phyloP scores from a whole-genome alignment of 2,113 vertebrate species.

The Oreochromis aureus region DNA sequence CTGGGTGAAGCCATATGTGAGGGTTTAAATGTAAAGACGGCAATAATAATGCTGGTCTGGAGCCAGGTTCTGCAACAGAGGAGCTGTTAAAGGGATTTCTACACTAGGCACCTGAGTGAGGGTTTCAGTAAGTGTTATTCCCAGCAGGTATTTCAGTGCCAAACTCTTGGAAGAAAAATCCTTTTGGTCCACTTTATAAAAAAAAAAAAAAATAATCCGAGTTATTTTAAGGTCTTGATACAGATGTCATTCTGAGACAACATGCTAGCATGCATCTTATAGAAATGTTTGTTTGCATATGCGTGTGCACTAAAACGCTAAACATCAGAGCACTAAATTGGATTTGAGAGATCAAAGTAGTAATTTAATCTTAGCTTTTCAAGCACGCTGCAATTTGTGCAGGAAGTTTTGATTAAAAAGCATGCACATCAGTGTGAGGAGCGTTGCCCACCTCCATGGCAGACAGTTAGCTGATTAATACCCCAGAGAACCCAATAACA shows the following conservation, averaged over 20 bases:
- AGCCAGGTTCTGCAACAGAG: neutral
- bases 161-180: neutral
- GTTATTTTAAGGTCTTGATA: neutral
- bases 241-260: neutral
- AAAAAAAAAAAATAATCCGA: neutral
- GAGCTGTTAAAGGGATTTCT: slow-evolving; percentile 15
- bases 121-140: neutral
- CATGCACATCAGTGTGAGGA: slow-evolving; percentile 8
- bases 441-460: slow-evolving; percentile 19
- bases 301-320: neutral
- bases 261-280: neutral
- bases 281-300: neutral
- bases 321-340: neutral
- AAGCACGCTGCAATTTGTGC: slow-evolving; percentile 21
- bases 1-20: slow-evolving; percentile 11
- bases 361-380: slow-evolving; percentile 45
- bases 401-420: slow-evolving; percentile 59
- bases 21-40: slow-evolving; percentile 10
- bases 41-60: slow-evolving; percentile 7
- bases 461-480: slow-evolving; percentile 66
- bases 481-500: slow-evolving; percentile 36
- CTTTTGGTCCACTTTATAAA: neutral
- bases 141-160: neutral
- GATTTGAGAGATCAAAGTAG: slow-evolving; percentile 39
- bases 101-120: neutral